Conservation (phyloP, 2,888 invertebrate genomes). For the Polietes domitor region DNA sequence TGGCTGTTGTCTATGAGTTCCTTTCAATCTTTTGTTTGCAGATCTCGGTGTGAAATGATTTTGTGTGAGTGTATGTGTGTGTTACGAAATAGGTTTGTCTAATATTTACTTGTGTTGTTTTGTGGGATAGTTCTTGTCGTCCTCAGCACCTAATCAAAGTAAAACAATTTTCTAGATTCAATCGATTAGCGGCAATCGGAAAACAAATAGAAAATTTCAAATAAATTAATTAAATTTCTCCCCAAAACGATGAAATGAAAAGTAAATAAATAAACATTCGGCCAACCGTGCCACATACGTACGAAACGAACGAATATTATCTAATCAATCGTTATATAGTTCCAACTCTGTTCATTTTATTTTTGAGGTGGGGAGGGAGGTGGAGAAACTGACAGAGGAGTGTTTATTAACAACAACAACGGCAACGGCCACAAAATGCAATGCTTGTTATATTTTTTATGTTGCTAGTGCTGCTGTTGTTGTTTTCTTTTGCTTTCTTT, state of each 20-base stretch:
- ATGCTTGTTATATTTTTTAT: slow-evolving; percentile 1
- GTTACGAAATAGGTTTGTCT: no score
- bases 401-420: not conserved
- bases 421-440: not conserved
- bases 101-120: not conserved
- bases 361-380: not conserved
- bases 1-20: no score
- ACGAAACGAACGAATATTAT: not conserved
- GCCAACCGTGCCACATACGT: not conserved
- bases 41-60: no score
- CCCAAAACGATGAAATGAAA: not conserved
- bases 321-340: not conserved
- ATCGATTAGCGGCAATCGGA: not conserved
- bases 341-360: not conserved
- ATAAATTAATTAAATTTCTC: slow-evolving; percentile 29
- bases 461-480: not conserved
- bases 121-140: not conserved
- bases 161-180: slow-evolving; percentile 1
- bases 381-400: not conserved
- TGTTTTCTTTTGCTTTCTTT: not conserved
- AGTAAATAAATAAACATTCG: not conserved
- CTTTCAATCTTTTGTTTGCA: no score
- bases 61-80: no score
- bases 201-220: slow-evolving; percentile 21
- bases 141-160: not conserved